Evolutionary conservation across 2,888 invertebrate species (phyloP), one percentile per base, ranked within the genome.

Genomic region (Eupithecia dodoneata): DNA sequence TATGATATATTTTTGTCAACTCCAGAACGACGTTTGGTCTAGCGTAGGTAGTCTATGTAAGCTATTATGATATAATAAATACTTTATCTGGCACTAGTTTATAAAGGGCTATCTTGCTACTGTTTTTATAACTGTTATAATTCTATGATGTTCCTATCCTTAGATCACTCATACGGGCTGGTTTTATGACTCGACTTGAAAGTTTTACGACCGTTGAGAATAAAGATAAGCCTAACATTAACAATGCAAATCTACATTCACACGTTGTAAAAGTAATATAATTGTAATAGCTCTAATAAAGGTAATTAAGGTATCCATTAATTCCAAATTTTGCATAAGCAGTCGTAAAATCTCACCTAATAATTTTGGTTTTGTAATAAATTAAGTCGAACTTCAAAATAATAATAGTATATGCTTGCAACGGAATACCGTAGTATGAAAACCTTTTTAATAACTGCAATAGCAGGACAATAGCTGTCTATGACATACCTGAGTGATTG

Each of bases 211-310:
- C 71, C 81, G 65, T 77, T 76, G 30, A 82, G 71, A 82, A 81
- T 81, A 80, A 81, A 83, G 81, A 85, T 85, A 85, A 84, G 78
- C 18, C 73, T 18, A 80, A 81, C 75, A 85, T 80, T 79, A 83
- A 81, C 80, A 82, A 80, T 82, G 79, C 82, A 80, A 84, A 83
- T 85, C 77, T 81, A 83, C 79, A 81, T 85, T 85, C 82, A 84
- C 85, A 85, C 83, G 63, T 84, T 83, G 82, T 86, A 72, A 80
- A 78, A 79, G 78, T 52, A 82, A 79, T 76, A 79, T 81, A 77
- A 79, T 81, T 76, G 71, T 76, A 76, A 75, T 71, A 69, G 69
- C 59, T 45, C 72, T 72, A 70, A 49, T 30, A 70, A 71, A 65
- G 59, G 67, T 72, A 70, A 49, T 30, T 66, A 71, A 65, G 59